These are phyloP conservation scores for Eupithecia subfuscata DNA, from an alignment of 2,888 invertebrate species.

Conservation along the genomic window DNA sequence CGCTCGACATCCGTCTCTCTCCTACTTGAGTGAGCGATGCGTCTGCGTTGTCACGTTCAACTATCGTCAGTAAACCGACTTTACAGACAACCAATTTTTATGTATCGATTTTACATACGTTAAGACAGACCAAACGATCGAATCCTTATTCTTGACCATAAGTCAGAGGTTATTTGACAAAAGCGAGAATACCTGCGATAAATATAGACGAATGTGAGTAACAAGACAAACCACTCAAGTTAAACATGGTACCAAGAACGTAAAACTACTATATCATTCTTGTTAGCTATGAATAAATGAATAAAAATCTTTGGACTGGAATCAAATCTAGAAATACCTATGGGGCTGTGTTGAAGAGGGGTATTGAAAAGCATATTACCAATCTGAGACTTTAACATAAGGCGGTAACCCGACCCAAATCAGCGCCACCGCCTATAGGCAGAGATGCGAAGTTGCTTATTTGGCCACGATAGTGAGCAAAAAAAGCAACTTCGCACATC, in stretches of 20 bases:
- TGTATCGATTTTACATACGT: neutral
- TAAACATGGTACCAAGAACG: neutral
- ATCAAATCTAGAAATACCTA: neutral
- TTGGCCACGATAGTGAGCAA: too few species aligned
- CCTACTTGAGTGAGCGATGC: too few species aligned
- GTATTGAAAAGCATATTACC: neutral
- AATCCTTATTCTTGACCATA: neutral
- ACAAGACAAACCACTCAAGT: neutral
- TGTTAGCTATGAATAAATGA: neutral
- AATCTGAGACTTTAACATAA: neutral
- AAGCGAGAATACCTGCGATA: neutral
- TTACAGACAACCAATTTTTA: too few species aligned
- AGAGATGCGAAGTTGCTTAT: too few species aligned
- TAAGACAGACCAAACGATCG: neutral
- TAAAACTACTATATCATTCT: neutral
- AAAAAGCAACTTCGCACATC: too few species aligned
- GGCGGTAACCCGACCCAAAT: too few species aligned
- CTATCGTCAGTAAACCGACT: too few species aligned
- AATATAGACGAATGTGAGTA: neutral
- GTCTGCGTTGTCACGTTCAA: too few species aligned
- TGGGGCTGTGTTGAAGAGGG: neutral
- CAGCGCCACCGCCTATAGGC: too few species aligned
- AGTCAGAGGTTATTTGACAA: neutral
- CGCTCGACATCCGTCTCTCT: too few species aligned
- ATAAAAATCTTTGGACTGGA: too few species aligned